Evolutionary conservation across 1,140 invertebrate species (phyloP).

Genomic region (Spodoptera frugiperda): DNA sequence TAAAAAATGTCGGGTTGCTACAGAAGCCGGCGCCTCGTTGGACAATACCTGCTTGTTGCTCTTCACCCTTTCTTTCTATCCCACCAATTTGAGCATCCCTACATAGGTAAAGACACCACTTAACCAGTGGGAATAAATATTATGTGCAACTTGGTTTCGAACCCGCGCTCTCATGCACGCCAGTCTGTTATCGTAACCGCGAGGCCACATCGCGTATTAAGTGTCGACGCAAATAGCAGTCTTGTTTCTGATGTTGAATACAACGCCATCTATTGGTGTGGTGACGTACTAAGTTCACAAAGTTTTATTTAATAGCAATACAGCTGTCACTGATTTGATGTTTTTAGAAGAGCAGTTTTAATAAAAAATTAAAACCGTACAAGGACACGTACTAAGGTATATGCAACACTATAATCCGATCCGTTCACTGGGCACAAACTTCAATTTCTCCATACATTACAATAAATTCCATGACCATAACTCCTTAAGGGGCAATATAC

Average conservation of each 20-base stretch:
- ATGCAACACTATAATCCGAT: too few relatives aligned
- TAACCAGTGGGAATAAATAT: slow-evolving; percentile 67
- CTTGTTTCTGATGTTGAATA: neutral
- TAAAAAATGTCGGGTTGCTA: slow-evolving; percentile 75
- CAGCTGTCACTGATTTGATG: neutral
- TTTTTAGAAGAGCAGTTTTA: too few relatives aligned
- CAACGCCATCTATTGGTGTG: slow-evolving; percentile 57
- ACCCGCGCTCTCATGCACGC: neutral
- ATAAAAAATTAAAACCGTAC: too few relatives aligned
- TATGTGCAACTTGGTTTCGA: slow-evolving; percentile 44
- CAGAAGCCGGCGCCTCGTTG: slow-evolving; percentile 75
- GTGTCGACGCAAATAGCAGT: slow-evolving; percentile 2
- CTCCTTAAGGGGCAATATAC: slow-evolving; percentile 17
- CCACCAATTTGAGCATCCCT: slow-evolving; percentile 66
- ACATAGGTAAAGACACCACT: slow-evolving; percentile 61
- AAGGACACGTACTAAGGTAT: too few relatives aligned
- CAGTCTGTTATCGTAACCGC: slow-evolving; percentile 2
- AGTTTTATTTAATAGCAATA: neutral
- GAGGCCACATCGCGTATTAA: slow-evolving; percentile 35
- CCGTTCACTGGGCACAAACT: neutral
- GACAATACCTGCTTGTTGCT: slow-evolving; percentile 79
- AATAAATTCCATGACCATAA: slow-evolving; percentile 22
- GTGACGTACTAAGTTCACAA: neutral
- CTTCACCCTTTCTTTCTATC: slow-evolving; percentile 73
- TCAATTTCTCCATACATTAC: slow-evolving; percentile 16